Conservation (phyloP, 1,140 invertebrate species). For the Nebria ingens region DNA sequence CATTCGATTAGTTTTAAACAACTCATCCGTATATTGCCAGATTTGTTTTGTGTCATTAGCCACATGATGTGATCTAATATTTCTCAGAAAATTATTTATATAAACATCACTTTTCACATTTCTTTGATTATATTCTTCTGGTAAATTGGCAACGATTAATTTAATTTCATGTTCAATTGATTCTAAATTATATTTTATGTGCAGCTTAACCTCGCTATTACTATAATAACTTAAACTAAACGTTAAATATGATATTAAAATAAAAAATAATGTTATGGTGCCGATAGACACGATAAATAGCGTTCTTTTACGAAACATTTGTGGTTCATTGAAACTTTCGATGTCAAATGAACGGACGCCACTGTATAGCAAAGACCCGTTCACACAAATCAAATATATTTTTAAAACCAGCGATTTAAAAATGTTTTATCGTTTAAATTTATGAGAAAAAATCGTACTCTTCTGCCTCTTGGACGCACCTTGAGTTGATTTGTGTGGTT, state of each 20-base stretch:
- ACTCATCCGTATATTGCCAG: constrained; percentile 25
- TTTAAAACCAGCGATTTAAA: too few species aligned
- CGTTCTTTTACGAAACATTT: constrained; percentile 13
- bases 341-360: too few species aligned
- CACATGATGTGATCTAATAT: constrained; percentile 13
- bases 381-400: too few species aligned
- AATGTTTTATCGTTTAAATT: too few species aligned
- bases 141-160: background rate
- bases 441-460: too few species aligned
- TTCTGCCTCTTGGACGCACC: too few species aligned
- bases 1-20: constrained; percentile 21
- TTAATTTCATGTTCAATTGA: background rate
- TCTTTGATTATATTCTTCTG: background rate
- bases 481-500: too few species aligned
- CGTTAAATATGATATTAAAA: constrained; percentile 15
- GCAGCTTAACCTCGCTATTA: constrained; percentile 12
- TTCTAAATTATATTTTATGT: constrained; percentile 12
- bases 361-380: too few species aligned
- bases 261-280: constrained; percentile 12
- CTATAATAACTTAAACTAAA: constrained; percentile 11
- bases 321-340: too few species aligned
- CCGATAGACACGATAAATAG: constrained; percentile 9
- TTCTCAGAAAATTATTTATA: constrained; percentile 18
- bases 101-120: constrained; percentile 7
- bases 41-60: constrained; percentile 16